A percentile compares a stretch with the other conserved stretches of the same genome.
Conservation (phyloP, 2,113 vertebrate species). For the Danionella cerebrum region DNA sequence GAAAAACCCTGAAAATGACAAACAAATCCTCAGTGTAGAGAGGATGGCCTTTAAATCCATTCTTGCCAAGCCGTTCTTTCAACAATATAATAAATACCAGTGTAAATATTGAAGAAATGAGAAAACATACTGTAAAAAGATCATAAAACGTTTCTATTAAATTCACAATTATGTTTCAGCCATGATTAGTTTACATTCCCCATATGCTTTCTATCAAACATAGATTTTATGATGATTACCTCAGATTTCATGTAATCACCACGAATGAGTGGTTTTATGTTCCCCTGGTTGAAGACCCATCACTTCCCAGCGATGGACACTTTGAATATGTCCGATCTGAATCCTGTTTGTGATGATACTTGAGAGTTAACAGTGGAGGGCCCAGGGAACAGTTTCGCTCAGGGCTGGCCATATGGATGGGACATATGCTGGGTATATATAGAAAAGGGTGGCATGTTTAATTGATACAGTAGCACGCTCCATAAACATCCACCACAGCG, state of each 20-base stretch:
- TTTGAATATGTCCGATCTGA: constrained; percentile 29
- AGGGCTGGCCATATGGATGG: constrained; percentile 56
- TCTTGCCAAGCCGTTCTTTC: too few species aligned
- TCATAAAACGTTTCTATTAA: too few species aligned
- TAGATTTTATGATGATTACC: neutral
- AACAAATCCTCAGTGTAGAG: too few species aligned
- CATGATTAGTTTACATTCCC: neutral
- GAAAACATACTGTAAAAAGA: too few species aligned
- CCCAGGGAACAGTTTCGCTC: constrained; percentile 41
- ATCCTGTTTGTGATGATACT: constrained; percentile 33
- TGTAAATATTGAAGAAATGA: too few species aligned
- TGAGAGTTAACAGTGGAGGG: constrained; percentile 48
- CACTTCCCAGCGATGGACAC: neutral
- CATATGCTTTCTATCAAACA: neutral
- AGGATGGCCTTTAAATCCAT: too few species aligned
- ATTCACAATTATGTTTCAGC: neutral
- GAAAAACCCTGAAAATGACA: too few species aligned
- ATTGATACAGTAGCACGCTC: constrained; percentile 52
- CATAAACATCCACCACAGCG: constrained; percentile 50
- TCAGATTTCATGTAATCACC: neutral
- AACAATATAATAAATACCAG: too few species aligned
- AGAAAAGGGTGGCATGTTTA: constrained; percentile 53
- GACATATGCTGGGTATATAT: constrained; percentile 56
- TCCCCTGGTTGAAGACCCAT: neutral
- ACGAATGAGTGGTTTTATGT: neutral